Conservation (phyloP, 1,140 invertebrate species). For the Pachyrhynchus sulphureomaculatus region DNA sequence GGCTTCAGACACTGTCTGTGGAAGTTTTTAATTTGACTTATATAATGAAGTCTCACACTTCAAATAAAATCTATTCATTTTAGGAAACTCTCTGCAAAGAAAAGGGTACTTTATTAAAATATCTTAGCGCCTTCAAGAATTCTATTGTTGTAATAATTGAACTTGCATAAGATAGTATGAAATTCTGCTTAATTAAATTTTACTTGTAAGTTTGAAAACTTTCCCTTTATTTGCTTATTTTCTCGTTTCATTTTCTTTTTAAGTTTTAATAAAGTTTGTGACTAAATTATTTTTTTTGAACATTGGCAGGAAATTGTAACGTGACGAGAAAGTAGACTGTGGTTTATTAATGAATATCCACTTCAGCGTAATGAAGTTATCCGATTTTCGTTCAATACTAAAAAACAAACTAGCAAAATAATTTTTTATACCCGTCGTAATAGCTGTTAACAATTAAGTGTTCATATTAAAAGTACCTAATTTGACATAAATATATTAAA, state of each 20-base stretch:
- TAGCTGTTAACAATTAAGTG: no score
- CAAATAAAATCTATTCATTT: constrained; percentile 27
- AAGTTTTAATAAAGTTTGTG: not conserved
- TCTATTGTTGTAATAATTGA: constrained; percentile 31
- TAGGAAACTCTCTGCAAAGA: constrained; percentile 4
- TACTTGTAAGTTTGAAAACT: constrained; percentile 9
- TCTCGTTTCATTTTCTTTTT: not conserved
- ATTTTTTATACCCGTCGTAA: no score
- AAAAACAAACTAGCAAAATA: no score
- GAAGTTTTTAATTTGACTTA: constrained; percentile 28
- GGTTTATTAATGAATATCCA: no score
- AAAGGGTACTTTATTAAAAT: constrained; percentile 28
- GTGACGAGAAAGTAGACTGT: no score
- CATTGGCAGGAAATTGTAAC: no score
- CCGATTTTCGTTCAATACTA: no score
- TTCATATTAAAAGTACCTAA: no score
- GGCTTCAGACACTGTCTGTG: no score
- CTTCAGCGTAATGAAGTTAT: no score
- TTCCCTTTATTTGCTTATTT: not conserved
- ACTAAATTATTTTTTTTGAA: no score
- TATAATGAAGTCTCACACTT: constrained; percentile 23
- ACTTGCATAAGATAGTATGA: constrained; percentile 27
- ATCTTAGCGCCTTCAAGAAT: constrained; percentile 18
- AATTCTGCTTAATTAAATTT: constrained; percentile 29
- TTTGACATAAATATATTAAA: no score